Evolutionary conservation across 2,888 invertebrate species (phyloP).

Genomic region (Ormyrus labotus): DNA sequence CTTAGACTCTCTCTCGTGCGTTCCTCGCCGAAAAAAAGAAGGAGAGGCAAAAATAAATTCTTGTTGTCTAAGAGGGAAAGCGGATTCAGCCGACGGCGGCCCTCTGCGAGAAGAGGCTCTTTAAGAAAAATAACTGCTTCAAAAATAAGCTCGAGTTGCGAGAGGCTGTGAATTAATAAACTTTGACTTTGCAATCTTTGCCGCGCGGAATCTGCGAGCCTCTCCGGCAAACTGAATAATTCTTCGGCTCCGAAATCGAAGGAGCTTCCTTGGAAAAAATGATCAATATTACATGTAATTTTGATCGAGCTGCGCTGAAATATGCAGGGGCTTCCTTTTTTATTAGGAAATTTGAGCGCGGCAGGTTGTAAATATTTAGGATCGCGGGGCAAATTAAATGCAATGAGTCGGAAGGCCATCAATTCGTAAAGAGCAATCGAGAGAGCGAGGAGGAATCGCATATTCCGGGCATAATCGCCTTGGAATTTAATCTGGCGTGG

Average conservation of each 20-base stretch:
- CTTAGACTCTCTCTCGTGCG: conserved; percentile 25
- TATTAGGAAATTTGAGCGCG: neutral
- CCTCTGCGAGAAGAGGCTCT: too few relatives aligned
- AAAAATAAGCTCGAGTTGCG: too few relatives aligned
- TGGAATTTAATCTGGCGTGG: conserved; percentile 56
- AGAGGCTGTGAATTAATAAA: too few relatives aligned
- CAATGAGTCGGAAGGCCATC: conserved; percentile 49
- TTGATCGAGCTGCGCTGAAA: too few relatives aligned
- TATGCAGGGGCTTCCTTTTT: neutral
- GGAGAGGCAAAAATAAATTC: conserved; percentile 34
- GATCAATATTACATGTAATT: too few relatives aligned
- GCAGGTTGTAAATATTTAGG: conserved; percentile 39
- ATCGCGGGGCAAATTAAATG: conserved; percentile 44
- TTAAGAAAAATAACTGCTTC: too few relatives aligned
- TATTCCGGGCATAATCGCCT: conserved; percentile 53
- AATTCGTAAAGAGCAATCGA: conserved; percentile 54
- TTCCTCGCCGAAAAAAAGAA: conserved; percentile 21
- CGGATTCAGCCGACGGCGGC: too few relatives aligned
- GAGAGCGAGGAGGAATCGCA: conserved; percentile 47
- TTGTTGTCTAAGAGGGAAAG: neutral
- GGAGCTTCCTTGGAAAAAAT: too few relatives aligned
- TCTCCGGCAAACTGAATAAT: neutral
- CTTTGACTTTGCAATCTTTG: too few relatives aligned
- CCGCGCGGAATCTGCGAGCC: too few relatives aligned
- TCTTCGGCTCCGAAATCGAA: neutral